phyloP scores from a whole-genome alignment of 2,797 vertebrate species.

The Oryzias dopingdopingensis region DNA sequence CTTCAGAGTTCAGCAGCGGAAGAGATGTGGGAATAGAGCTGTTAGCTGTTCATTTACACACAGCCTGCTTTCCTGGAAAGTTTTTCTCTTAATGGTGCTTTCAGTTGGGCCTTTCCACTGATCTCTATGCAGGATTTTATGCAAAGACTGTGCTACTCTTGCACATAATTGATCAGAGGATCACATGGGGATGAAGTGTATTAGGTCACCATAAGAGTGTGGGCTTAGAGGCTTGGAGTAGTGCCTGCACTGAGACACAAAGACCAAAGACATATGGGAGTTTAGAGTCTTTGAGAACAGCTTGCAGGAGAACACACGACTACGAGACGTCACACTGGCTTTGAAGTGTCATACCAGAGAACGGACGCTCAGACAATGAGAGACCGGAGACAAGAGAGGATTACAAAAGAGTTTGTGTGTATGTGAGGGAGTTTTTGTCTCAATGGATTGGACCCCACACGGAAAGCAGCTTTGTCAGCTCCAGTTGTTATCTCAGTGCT shows the following conservation, averaged over 20 bases:
- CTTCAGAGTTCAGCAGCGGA: conserved; percentile 22
- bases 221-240: conserved; percentile 61
- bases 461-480: conserved; percentile 70
- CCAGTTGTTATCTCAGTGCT: conserved; percentile 59
- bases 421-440: conserved; percentile 66
- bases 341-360: conserved; percentile 74
- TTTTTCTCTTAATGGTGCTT: conserved; percentile 19
- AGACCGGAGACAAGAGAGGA: conserved; percentile 60
- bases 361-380: conserved; percentile 71
- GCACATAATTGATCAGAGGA: conserved; percentile 24
- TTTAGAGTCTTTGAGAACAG: conserved; percentile 66
- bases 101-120: conserved; percentile 10
- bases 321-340: conserved; percentile 68
- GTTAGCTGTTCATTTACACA: conserved; percentile 35
- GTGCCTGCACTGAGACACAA: conserved; percentile 50
- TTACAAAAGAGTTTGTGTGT: conserved; percentile 65
- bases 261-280: conserved; percentile 60
- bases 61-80: conserved; percentile 23
- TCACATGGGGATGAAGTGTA: conserved; percentile 56
- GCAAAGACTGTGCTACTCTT: conserved; percentile 7
- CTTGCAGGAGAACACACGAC: conserved; percentile 66
- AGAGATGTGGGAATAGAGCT: conserved; percentile 53
- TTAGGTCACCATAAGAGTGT: conserved; percentile 57
- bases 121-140: conserved; percentile 15
- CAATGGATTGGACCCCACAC: conserved; percentile 68